Percentiles rank a stretch among this genome's conserved stretches.
Conservation (phyloP, 2,888 invertebrate species). For the Diarsia rubi region DNA sequence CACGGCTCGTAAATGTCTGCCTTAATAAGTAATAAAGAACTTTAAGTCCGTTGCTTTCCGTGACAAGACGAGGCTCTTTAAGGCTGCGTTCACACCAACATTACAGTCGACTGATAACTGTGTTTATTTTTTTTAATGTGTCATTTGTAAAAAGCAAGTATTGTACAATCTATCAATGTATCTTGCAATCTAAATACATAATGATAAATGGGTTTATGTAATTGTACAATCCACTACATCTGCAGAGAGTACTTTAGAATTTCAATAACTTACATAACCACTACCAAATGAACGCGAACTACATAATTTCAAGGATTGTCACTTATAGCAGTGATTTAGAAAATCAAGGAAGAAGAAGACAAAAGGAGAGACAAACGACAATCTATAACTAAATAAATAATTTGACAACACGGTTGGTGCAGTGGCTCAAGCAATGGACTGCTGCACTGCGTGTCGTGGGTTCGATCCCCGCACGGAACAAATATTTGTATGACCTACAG, state of each 20-base stretch:
- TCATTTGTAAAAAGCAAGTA: neutral
- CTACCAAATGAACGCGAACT: neutral
- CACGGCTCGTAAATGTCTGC: conserved; percentile 28
- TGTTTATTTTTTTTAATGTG: neutral
- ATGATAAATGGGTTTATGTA: neutral
- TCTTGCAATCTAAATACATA: neutral
- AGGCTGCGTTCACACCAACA: neutral
- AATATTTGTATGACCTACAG: too few species aligned
- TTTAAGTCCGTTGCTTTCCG: conserved; percentile 14
- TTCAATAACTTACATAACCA: neutral
- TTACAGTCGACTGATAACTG: neutral
- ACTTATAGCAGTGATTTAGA: neutral
- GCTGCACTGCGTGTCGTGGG: too few species aligned
- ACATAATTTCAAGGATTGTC: neutral
- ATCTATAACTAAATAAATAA: too few species aligned
- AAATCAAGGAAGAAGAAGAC: too few species aligned
- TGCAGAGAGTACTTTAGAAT: neutral
- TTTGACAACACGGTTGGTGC: too few species aligned
- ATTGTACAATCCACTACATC: neutral
- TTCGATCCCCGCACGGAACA: too few species aligned
- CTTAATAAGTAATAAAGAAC: conserved; percentile 29
- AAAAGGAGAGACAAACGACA: too few species aligned
- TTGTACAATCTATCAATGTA: neutral
- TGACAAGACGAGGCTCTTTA: conserved; percentile 10
- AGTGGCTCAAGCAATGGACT: too few species aligned